A percentile compares a stretch with the other conserved stretches of the same genome.
phyloP scores from a whole-genome alignment of 2,888 invertebrate species.

The Podotricha telesiphe region DNA sequence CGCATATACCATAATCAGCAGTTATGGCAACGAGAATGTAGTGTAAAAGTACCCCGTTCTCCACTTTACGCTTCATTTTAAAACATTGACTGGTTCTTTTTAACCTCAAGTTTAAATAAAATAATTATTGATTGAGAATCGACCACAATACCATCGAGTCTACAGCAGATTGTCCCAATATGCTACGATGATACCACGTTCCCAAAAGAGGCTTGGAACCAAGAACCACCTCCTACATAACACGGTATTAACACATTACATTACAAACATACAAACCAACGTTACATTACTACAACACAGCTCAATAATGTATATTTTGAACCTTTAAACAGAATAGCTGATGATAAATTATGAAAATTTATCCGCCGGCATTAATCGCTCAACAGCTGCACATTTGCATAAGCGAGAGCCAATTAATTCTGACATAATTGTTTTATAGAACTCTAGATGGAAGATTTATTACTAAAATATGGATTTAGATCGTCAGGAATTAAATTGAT shows the following conservation, averaged over 20 bases:
- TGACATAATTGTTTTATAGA: slow-evolving; percentile 41
- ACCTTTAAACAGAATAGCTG: slow-evolving; percentile 25
- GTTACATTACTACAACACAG: neutral
- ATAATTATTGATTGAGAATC: too few relatives aligned
- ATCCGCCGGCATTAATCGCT: slow-evolving; percentile 39
- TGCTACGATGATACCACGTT: too few relatives aligned
- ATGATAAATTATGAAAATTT: slow-evolving; percentile 39
- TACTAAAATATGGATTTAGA: slow-evolving; percentile 26
- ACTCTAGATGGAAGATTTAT: slow-evolving; percentile 30
- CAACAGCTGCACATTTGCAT: slow-evolving; percentile 38
- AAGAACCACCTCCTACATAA: too few relatives aligned
- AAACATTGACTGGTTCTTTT: too few relatives aligned
- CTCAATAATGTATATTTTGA: slow-evolving; percentile 9
- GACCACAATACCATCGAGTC: too few relatives aligned
- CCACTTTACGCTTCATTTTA: too few relatives aligned
- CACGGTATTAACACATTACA: neutral
- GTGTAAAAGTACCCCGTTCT: too few relatives aligned
- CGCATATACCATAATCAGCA: too few relatives aligned
- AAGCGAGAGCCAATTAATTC: slow-evolving; percentile 40
- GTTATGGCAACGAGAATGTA: too few relatives aligned
- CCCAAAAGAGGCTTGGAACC: too few relatives aligned
- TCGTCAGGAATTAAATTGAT: slow-evolving; percentile 11
- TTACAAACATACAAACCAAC: neutral
- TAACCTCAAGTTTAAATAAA: too few relatives aligned
- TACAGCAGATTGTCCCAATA: too few relatives aligned